phyloP scores from a whole-genome alignment of 2,113 vertebrate species.

The Hippocampus comes region DNA sequence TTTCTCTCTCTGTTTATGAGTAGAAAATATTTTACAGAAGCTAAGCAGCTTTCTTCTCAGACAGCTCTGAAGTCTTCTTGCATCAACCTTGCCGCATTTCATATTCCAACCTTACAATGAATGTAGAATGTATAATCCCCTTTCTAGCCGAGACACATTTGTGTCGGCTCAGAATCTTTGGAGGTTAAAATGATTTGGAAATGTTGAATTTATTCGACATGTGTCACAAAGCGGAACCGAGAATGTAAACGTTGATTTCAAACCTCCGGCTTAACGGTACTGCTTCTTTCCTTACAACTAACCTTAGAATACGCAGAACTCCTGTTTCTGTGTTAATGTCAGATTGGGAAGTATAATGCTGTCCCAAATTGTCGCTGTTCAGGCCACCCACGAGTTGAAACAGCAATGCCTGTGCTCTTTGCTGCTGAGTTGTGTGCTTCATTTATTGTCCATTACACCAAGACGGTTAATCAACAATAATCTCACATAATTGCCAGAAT shows the following conservation, averaged over 20 bases:
- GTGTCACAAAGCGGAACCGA: conserved; percentile 4
- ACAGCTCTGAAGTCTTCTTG: conserved; percentile 39
- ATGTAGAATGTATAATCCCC: conserved; percentile 34
- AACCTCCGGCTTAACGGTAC: neutral
- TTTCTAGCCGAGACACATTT: conserved; percentile 26
- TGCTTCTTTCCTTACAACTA: neutral
- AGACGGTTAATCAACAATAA: neutral
- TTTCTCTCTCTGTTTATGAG: conserved; percentile 10
- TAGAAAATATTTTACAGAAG: conserved; percentile 42
- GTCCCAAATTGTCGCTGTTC: neutral
- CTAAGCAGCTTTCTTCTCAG: conserved; percentile 37
- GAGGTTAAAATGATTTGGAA: conserved; percentile 18
- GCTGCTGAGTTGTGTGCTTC: neutral
- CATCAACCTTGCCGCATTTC: conserved; percentile 47
- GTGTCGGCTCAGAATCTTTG: conserved; percentile 12
- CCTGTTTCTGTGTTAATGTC: neutral
- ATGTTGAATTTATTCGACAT: conserved; percentile 20
- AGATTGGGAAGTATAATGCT: neutral
- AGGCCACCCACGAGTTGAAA: neutral
- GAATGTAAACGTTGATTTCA: neutral
- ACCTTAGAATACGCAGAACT: neutral
- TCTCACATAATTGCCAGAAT: neutral
- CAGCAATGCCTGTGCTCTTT: neutral
- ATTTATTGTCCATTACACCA: neutral
- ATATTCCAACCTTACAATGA: conserved; percentile 22